A percentile compares a stretch with the other conserved stretches of the same genome.
Evolutionary conservation across 2,113 vertebrate genomes (phyloP).

Genomic region (Ranitomeya variabilis): DNA sequence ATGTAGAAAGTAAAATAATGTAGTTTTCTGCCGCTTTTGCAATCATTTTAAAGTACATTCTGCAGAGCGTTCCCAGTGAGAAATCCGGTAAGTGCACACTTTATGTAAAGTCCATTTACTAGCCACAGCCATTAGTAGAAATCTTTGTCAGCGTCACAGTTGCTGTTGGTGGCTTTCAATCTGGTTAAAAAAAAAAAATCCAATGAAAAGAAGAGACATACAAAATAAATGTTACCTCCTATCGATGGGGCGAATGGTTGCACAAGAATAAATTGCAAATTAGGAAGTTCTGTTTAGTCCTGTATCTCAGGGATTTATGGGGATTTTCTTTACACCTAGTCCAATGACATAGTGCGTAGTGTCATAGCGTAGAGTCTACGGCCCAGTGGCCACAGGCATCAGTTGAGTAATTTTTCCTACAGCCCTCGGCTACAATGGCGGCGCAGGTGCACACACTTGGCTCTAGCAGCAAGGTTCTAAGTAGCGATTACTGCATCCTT

Average conservation of each 20-base stretch:
- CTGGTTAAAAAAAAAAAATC: neutral
- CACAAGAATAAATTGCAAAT: neutral
- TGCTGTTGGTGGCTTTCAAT: neutral
- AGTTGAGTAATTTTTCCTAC: neutral
- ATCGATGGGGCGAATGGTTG: neutral
- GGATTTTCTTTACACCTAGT: neutral
- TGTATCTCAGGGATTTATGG: neutral
- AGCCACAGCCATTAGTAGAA: constrained; percentile 43
- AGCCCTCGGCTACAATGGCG: neutral
- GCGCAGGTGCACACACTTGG: neutral
- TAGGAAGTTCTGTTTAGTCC: neutral
- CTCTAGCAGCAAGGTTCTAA: neutral
- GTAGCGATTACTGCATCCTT: neutral
- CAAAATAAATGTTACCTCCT: neutral
- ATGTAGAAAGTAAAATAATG: neutral
- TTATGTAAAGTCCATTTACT: constrained; percentile 30
- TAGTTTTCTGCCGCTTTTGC: neutral
- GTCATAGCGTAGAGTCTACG: neutral
- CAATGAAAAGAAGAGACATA: neutral
- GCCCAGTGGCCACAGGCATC: neutral
- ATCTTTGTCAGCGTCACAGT: constrained; percentile 20
- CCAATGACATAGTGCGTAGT: neutral
- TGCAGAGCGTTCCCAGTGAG: constrained; percentile 8
- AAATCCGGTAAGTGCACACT: constrained; percentile 28
- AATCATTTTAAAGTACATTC: neutral